phyloP scores from a whole-genome alignment of 2,888 invertebrate genomes.

The Campoplex nolae region DNA sequence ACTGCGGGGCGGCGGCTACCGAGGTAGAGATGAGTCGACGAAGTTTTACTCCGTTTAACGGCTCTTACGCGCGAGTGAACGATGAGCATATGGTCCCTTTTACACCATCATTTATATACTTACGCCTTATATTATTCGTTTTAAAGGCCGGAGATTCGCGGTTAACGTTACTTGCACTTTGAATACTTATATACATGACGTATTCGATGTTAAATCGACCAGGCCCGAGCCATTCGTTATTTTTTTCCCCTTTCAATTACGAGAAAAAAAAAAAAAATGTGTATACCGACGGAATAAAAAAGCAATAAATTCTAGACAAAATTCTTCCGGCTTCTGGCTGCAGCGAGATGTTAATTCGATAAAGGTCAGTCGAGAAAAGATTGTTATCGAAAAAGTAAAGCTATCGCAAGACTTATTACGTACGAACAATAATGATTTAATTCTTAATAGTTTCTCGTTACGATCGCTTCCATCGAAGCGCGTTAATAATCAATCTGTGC shows the following conservation, averaged over 20 bases:
- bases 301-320: background rate
- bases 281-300: background rate
- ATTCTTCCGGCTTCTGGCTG: background rate
- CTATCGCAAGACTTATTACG: background rate
- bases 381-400: background rate
- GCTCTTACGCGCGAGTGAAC: constrained; percentile 64
- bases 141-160: constrained; percentile 10
- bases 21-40: constrained; percentile 69
- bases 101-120: constrained; percentile 75
- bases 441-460: background rate
- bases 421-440: no score
- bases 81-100: constrained; percentile 78
- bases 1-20: constrained; percentile 48
- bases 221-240: background rate
- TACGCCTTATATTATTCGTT: background rate
- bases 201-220: constrained; percentile 8
- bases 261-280: background rate
- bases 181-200: constrained; percentile 6
- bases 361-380: background rate
- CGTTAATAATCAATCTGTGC: constrained; percentile 32
- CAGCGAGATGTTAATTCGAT: background rate
- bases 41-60: constrained; percentile 74
- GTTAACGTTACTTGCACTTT: constrained; percentile 24
- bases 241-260: background rate
- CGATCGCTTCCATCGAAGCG: background rate